Conservation (phyloP, 2,888 invertebrate species). For the Leucophenga maculata region DNA sequence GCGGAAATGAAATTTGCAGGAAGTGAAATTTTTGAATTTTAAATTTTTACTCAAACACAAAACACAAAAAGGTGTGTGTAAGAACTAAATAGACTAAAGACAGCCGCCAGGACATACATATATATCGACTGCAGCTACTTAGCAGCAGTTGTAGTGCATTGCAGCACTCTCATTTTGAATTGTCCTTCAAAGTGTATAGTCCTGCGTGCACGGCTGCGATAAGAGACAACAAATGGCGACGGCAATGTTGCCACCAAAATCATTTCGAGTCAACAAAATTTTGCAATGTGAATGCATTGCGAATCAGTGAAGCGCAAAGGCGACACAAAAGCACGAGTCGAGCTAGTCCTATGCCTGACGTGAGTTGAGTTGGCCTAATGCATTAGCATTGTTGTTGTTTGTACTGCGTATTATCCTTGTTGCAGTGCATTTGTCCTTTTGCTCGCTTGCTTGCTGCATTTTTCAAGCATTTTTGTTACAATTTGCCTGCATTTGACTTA, state of each 20-base stretch:
- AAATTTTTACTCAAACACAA: constrained; percentile 32
- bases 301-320: constrained; percentile 21
- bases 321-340: constrained; percentile 9
- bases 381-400: constrained; percentile 10
- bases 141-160: not conserved
- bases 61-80: not conserved
- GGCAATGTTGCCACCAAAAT: constrained; percentile 7
- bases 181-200: not conserved
- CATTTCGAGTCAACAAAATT: not conserved
- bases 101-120: no score
- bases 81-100: no score
- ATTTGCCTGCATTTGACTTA: constrained; percentile 51
- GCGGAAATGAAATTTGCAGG: constrained; percentile 66
- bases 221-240: constrained; percentile 1
- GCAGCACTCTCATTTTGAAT: not conserved
- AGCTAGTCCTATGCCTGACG: not conserved
- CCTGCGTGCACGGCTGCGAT: not conserved
- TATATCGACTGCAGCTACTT: constrained; percentile 13
- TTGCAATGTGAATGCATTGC: constrained; percentile 7
- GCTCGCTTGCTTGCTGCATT: not conserved
- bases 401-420: not conserved
- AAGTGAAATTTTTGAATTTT: constrained; percentile 52
- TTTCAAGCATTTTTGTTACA: constrained; percentile 44
- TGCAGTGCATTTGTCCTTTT: constrained; percentile 6
- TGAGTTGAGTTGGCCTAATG: not conserved